Evolutionary conservation across 2,797 vertebrate species (phyloP).

Genomic region (Chloroceryle inda): DNA sequence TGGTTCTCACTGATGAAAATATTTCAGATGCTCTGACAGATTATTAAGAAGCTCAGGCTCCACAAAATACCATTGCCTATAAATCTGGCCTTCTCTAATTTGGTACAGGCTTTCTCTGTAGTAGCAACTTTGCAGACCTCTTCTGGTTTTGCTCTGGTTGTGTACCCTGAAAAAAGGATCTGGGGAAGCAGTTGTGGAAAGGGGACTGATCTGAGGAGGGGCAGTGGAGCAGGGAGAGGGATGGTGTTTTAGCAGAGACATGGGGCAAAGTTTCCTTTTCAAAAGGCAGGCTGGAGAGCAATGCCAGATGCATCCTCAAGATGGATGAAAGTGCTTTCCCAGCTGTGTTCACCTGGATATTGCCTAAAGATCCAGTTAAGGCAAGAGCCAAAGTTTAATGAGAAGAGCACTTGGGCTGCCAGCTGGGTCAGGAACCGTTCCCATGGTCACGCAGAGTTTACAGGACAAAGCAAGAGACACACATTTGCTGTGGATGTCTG

Average conservation of each 20-base stretch:
- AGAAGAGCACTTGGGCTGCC: background rate
- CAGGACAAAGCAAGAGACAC: slow-evolving; percentile 52
- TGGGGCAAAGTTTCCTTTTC: accelerated
- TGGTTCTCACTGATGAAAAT: background rate
- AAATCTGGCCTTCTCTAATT: background rate
- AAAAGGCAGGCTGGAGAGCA: background rate
- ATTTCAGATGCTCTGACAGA: background rate
- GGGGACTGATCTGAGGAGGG: background rate
- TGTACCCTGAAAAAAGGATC: background rate
- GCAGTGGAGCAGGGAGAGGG: background rate
- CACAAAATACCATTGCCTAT: background rate
- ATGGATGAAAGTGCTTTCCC: slow-evolving; percentile 50
- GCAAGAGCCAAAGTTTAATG: slow-evolving; percentile 22
- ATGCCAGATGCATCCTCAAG: background rate
- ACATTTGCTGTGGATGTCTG: slow-evolving; percentile 34
- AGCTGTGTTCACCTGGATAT: slow-evolving; percentile 70
- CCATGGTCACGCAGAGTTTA: slow-evolving; percentile 71
- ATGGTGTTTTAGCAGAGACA: background rate
- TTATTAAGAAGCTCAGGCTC: background rate
- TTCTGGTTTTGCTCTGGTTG: background rate
- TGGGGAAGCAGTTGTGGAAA: background rate
- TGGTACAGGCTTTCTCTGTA: background rate
- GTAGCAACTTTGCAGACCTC: background rate
- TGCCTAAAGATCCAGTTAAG: slow-evolving; percentile 36
- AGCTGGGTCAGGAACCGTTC: slow-evolving; percentile 60